Evolutionary conservation across 92 coral and sea anemone genomes (phyloP).

Genomic region (Phymanthus crucifer): DNA sequence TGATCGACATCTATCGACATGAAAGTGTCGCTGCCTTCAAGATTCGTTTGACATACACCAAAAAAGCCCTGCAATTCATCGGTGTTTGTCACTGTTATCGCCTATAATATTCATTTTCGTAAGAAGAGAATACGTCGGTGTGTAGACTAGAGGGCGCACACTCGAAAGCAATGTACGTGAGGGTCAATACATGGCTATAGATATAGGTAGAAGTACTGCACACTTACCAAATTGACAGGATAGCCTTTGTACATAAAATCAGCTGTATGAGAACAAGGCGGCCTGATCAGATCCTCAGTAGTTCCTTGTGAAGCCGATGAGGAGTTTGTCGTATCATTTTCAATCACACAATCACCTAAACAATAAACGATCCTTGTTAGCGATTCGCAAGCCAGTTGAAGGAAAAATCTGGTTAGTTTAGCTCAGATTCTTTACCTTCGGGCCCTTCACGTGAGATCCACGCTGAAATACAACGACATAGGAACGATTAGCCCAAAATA

Average conservation of each 20-base stretch:
- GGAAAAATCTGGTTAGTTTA: too few relatives aligned
- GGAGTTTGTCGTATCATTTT: constrained; percentile 81
- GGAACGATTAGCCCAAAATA: constrained; percentile 8
- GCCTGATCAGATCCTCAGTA: constrained; percentile 60
- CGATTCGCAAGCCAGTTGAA: constrained; percentile 9
- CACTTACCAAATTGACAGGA: constrained; percentile 96
- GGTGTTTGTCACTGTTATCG: neutral
- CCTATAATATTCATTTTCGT: constrained; percentile 6
- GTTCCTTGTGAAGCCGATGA: constrained; percentile 47
- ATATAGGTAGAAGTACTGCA: constrained; percentile 15
- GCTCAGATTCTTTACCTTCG: constrained; percentile 69
- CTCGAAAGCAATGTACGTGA: constrained; percentile 9
- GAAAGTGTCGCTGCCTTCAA: constrained; percentile 20
- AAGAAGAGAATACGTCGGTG: neutral
- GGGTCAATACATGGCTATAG: constrained; percentile 32
- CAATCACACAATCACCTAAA: constrained; percentile 95
- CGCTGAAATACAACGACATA: constrained; percentile 64
- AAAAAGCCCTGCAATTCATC: neutral
- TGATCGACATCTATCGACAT: constrained; percentile 59
- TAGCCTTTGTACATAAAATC: constrained; percentile 95
- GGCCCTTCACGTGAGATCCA: constrained; percentile 99
- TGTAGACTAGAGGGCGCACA: neutral
- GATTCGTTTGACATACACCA: constrained; percentile 23
- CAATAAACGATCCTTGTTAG: constrained; percentile 26
- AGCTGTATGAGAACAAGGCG: constrained; percentile 86